These are phyloP conservation scores for Haliclona indistincta DNA, from an alignment of 37 sponge, comb jelly and placozoan genomes.

Conservation along the genomic window DNA sequence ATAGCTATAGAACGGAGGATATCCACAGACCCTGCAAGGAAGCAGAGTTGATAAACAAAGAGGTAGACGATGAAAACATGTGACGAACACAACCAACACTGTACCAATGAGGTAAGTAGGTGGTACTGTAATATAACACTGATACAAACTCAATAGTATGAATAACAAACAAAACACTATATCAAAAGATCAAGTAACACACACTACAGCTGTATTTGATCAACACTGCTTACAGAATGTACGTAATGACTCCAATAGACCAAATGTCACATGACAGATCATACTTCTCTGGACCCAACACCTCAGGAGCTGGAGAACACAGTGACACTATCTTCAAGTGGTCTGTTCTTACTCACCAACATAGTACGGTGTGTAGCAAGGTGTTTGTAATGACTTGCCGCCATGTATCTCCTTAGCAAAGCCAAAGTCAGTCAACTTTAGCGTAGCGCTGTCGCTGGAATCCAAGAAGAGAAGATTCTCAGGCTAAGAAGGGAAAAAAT, in stretches of 20 bases:
- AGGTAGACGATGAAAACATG: no score
- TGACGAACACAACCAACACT: no score
- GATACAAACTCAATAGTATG: no score
- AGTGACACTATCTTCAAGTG: not conserved
- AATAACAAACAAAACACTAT: no score
- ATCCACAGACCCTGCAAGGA: conserved; percentile 93
- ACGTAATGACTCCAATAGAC: conserved; percentile 98
- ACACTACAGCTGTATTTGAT: not conserved
- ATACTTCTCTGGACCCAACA: conserved; percentile 95
- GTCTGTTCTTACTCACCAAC: conserved; percentile 65
- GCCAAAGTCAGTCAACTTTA: conserved; percentile 98
- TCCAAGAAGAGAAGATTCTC: conserved; percentile 82
- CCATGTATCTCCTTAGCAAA: conserved; percentile 92
- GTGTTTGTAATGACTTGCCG: conserved; percentile 59
- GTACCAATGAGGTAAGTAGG: no score
- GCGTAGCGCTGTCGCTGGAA: conserved; percentile 25
- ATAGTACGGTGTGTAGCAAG: conserved; percentile 96
- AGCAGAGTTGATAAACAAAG: not conserved
- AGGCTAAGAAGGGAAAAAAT: conserved; percentile 79
- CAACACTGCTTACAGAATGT: conserved; percentile 76
- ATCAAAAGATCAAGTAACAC: not conserved
- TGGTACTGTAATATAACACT: no score
- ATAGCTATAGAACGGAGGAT: conserved; percentile 93
- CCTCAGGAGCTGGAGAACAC: conserved; percentile 86
- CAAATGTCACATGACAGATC: conserved; percentile 98